Conservation (phyloP, 2,888 invertebrate genomes). For the Dorcus parallelipipedus region DNA sequence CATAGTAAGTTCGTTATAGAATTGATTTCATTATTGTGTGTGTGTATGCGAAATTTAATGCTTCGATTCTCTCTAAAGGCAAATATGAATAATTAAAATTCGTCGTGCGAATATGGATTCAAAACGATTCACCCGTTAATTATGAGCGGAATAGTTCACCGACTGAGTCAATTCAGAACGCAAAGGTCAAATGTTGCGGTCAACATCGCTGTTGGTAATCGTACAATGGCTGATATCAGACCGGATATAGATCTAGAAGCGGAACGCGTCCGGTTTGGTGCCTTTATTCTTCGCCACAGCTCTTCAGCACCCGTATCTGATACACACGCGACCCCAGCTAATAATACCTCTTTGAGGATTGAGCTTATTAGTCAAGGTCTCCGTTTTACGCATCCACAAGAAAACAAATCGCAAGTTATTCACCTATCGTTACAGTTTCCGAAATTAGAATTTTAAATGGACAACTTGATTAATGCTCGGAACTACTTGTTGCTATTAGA, state of each 20-base stretch:
- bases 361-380: no score
- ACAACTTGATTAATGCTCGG: no score
- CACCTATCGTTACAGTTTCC: no score
- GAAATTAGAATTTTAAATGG: no score
- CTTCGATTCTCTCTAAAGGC: no score
- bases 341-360: neutral
- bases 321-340: neutral
- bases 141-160: no score
- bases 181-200: neutral
- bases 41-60: no score
- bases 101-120: neutral
- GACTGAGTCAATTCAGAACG: neutral
- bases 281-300: neutral
- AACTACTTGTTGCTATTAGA: no score
- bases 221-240: neutral
- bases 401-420: no score
- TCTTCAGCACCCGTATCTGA: neutral
- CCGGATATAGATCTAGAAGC: slow-evolving; percentile 5
- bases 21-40: no score
- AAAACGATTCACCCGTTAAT: neutral
- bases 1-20: no score
- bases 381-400: no score
- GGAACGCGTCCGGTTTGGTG: slow-evolving; percentile 4
- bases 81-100: neutral
- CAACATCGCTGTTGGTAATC: neutral